phyloP scores from a whole-genome alignment of 2,113 vertebrate species.

The Apaloderma vittatum region DNA sequence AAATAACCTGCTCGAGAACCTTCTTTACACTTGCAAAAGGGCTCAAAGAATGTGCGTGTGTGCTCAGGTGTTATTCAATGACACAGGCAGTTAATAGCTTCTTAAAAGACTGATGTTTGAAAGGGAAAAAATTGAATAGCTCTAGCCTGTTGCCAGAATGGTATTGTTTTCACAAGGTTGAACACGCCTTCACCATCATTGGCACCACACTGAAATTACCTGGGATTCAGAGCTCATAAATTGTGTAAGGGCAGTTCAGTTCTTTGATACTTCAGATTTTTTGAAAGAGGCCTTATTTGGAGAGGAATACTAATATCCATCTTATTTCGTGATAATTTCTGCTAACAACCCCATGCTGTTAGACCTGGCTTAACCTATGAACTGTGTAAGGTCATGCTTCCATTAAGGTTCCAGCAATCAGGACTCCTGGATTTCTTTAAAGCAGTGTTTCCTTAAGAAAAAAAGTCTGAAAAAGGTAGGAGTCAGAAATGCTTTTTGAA shows the following conservation, averaged over 20 bases:
- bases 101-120: not conserved
- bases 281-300: not conserved
- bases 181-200: not conserved
- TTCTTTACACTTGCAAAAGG: not conserved
- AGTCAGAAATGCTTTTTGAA: slow-evolving; percentile 30
- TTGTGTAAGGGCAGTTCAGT: not conserved
- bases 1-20: not conserved
- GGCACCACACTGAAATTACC: not conserved
- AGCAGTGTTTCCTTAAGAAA: not conserved
- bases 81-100: not conserved
- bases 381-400: not conserved
- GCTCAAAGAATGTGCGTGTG: not conserved
- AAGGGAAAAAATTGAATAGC: not conserved
- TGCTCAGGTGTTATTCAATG: not conserved
- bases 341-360: not conserved
- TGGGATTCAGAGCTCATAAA: not conserved
- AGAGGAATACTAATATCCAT: not conserved
- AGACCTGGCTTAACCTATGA: not conserved
- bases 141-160: not conserved
- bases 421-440: not conserved
- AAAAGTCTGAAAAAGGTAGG: not conserved
- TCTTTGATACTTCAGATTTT: not conserved
- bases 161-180: not conserved
- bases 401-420: not conserved
- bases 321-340: not conserved